phyloP scores from a whole-genome alignment of 2,888 invertebrate genomes.

The Bombylius major region DNA sequence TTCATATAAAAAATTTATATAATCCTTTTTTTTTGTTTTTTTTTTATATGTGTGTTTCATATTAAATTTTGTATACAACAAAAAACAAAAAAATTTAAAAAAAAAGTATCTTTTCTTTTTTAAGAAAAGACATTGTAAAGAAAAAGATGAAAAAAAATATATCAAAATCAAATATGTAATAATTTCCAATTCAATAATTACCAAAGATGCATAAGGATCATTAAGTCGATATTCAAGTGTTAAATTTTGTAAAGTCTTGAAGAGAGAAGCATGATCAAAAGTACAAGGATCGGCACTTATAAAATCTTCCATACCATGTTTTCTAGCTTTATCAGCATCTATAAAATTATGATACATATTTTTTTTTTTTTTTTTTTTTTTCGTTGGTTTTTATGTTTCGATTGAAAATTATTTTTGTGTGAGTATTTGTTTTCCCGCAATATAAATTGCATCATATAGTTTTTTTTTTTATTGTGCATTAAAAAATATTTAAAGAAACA shows the following conservation, averaged over 20 bases:
- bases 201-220: constrained; percentile 97
- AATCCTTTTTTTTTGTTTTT: too few species aligned
- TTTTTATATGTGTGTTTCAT: background rate
- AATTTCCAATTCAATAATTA: constrained; percentile 35
- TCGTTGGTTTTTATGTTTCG: constrained; percentile 5
- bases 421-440: too few species aligned
- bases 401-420: background rate
- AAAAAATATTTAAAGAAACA: too few species aligned
- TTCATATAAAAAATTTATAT: background rate
- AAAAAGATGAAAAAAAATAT: background rate
- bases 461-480: background rate
- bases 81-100: background rate
- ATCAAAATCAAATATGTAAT: too few species aligned
- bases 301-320: constrained; percentile 99
- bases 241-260: constrained; percentile 81
- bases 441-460: too few species aligned
- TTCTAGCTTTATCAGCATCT: constrained; percentile 63
- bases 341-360: constrained; percentile 3
- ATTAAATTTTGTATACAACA: too few species aligned
- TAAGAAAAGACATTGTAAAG: background rate
- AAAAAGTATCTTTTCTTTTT: background rate
- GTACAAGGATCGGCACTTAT: constrained; percentile 98
- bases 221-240: constrained; percentile 90
- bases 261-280: constrained; percentile 89
- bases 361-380: too few species aligned